A percentile compares a stretch with the other conserved stretches of the same genome.
phyloP scores from a whole-genome alignment of 2,888 invertebrate species.

The Cataglyphis rosenhaueri region DNA sequence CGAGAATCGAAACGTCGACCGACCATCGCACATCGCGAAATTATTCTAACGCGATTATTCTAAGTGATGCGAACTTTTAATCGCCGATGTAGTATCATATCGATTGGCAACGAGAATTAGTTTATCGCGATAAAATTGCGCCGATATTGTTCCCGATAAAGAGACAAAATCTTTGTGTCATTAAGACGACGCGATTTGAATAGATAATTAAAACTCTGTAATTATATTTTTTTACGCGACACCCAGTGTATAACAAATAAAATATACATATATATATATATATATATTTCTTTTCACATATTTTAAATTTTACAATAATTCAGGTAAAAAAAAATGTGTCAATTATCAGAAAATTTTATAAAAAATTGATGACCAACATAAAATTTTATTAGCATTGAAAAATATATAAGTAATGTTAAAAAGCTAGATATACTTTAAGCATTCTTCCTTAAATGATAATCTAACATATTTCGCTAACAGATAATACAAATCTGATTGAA shows the following conservation, averaged over 20 bases:
- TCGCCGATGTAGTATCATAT: background rate
- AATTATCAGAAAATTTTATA: background rate
- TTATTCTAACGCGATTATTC: constrained; percentile 16
- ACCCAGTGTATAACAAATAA: no score
- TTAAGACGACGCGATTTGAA: background rate
- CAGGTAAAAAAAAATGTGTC: background rate
- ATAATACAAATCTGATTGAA: constrained; percentile 13
- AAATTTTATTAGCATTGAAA: background rate
- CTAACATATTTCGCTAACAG: background rate
- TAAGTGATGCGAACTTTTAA: constrained; percentile 31
- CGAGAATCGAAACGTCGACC: constrained; percentile 45
- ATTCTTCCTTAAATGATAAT: background rate
- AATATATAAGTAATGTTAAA: background rate
- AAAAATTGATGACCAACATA: no score
- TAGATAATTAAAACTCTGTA: background rate
- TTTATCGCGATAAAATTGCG: background rate
- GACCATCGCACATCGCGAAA: constrained; percentile 40
- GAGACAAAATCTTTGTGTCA: background rate
- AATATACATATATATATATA: no score
- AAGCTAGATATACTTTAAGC: background rate
- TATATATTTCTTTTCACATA: background rate
- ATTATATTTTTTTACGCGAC: background rate
- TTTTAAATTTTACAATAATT: background rate
- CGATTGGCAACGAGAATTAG: background rate
- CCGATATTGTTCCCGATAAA: background rate